These are phyloP conservation scores for Aspiorhynchus laticeps DNA, from an alignment of 2,113 vertebrate genomes.

Conservation along the genomic window DNA sequence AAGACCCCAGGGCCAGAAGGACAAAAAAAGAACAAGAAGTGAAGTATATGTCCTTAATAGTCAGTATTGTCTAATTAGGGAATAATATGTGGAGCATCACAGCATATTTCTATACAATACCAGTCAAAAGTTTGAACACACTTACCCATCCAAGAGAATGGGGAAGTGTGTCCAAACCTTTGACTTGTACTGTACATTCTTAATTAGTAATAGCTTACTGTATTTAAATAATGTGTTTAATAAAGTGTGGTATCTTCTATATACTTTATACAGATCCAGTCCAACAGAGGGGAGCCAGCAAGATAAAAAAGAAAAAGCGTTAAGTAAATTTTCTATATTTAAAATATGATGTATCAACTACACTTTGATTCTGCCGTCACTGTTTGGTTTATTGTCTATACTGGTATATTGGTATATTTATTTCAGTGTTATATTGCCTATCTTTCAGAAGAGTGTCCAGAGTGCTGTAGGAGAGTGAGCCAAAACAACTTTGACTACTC, in stretches of 20 bases:
- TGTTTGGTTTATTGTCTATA: background rate
- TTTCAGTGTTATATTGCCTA: background rate
- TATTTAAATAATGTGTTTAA: background rate
- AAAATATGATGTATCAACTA: background rate
- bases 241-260: background rate
- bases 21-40: background rate
- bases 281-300: background rate
- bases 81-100: background rate
- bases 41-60: background rate
- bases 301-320: background rate
- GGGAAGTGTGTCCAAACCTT: background rate
- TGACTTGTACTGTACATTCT: background rate
- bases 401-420: background rate
- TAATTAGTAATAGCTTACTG: background rate
- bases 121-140: no score
- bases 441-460: conserved; percentile 16
- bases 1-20: background rate
- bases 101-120: no score
- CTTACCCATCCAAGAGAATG: background rate
- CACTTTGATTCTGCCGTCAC: background rate
- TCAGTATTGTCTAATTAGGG: background rate
- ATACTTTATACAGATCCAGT: background rate
- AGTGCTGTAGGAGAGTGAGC: background rate
- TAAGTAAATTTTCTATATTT: background rate
- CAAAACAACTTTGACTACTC: conserved; percentile 19